Percentiles rank a stretch among this genome's conserved stretches.
phyloP scores from a whole-genome alignment of 1,140 invertebrate species.

The Augochlora pura region DNA sequence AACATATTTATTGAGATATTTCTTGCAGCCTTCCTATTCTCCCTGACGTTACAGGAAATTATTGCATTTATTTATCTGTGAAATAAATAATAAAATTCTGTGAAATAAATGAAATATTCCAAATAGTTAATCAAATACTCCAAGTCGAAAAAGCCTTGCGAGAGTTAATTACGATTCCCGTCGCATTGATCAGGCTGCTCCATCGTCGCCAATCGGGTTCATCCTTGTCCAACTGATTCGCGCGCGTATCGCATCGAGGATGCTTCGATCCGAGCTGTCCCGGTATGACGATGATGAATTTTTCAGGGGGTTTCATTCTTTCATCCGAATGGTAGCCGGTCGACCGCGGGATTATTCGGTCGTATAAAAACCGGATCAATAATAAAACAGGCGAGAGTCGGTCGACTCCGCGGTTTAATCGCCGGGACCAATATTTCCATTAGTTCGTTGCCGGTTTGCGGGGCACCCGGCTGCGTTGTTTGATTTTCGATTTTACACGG shows the following conservation, averaged over 20 bases:
- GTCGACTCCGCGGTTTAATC: slow-evolving; percentile 7
- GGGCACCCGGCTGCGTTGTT: not conserved
- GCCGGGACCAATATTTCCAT: slow-evolving; percentile 20
- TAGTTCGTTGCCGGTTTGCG: not conserved
- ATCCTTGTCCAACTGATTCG: no score
- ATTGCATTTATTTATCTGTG: no score
- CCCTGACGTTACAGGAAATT: no score
- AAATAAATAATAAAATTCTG: no score
- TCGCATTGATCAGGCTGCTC: no score
- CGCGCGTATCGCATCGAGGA: not conserved
- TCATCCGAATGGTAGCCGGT: slow-evolving; percentile 9
- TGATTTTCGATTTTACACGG: not conserved
- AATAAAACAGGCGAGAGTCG: slow-evolving; percentile 11
- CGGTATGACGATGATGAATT: slow-evolving; percentile 14
- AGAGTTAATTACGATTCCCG: no score
- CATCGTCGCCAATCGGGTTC: no score
- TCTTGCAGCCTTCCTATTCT: no score
- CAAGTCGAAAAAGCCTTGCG: no score
- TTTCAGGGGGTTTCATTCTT: slow-evolving; percentile 3
- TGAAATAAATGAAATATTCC: no score
- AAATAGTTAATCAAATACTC: no score
- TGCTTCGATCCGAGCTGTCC: not conserved
- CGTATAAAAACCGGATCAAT: slow-evolving; percentile 25
- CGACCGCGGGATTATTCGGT: not conserved
- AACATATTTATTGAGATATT: no score